Evolutionary conservation across 2,113 vertebrate species (phyloP).

Genomic region (Serilophus lunatus): DNA sequence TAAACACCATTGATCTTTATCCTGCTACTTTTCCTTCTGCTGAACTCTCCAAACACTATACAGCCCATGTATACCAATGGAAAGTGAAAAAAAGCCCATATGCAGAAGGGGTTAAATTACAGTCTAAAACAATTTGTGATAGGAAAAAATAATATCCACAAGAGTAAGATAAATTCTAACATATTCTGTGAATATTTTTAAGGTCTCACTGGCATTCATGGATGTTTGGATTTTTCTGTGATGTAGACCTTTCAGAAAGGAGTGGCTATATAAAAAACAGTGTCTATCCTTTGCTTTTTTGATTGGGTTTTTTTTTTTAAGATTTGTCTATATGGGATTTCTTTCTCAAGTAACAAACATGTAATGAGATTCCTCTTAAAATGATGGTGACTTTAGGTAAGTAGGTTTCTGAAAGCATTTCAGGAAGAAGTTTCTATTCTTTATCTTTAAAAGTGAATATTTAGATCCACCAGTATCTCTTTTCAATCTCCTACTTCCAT

Average conservation of each 20-base stretch:
- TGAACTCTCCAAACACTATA: not conserved
- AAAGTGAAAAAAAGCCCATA: not conserved
- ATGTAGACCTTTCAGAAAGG: not conserved
- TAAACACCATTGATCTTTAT: not conserved
- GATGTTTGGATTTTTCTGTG: not conserved
- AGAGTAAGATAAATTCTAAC: not conserved
- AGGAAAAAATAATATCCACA: not conserved
- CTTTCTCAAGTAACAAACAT: not conserved
- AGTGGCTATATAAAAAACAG: not conserved
- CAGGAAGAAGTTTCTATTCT: not conserved
- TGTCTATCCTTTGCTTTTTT: not conserved
- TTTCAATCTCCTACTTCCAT: not conserved
- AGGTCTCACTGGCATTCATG: not conserved
- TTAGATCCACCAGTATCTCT: not conserved
- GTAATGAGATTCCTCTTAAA: not conserved
- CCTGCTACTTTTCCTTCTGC: not conserved
- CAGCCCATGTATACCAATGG: not conserved
- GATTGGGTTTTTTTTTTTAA: not conserved
- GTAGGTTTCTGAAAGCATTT: not conserved
- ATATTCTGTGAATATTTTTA: not conserved
- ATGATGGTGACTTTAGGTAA: not conserved
- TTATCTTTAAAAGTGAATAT: not conserved
- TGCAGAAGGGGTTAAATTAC: not conserved
- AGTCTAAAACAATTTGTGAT: not conserved
- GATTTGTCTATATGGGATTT: not conserved